phyloP scores from a whole-genome alignment of 2,797 vertebrate genomes.

The Simalia tracyae region DNA sequence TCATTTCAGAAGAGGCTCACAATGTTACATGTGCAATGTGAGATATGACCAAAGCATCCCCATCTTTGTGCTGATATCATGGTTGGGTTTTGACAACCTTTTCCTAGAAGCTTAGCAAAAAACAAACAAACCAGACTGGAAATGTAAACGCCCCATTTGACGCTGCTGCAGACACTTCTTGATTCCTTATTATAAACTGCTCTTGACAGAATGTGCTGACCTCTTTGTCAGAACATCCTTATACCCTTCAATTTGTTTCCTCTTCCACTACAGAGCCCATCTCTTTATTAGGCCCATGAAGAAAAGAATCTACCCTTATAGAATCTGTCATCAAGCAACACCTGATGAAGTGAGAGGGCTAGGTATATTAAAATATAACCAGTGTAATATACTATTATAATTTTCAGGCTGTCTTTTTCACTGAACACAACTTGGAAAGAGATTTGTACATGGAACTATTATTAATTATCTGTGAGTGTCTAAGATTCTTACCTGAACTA shows the following conservation, averaged over 20 bases:
- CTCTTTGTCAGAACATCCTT: constrained; percentile 19
- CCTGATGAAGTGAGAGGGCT: too few relatives aligned
- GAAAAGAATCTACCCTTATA: not conserved
- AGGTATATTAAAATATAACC: too few relatives aligned
- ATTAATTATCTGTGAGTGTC: too few relatives aligned
- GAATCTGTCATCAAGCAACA: not conserved
- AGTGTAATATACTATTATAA: too few relatives aligned
- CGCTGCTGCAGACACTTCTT: constrained; percentile 7
- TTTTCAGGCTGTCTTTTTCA: too few relatives aligned
- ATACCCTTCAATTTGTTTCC: not conserved
- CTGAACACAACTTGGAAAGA: too few relatives aligned
- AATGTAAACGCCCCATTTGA: not conserved
- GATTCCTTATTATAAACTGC: constrained; percentile 23
- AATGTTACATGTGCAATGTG: constrained; percentile 6
- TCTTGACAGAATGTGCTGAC: not conserved
- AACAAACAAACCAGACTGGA: not conserved
- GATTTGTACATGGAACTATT: too few relatives aligned
- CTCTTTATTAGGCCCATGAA: not conserved
- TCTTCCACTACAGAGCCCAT: not conserved
- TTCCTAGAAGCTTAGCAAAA: not conserved
- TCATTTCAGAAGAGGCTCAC: constrained; percentile 2
- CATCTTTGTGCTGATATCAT: constrained; percentile 30
- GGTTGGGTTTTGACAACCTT: not conserved
- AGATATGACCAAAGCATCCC: constrained; percentile 20
- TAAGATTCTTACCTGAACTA: not conserved